These are phyloP conservation scores for Ciconia stormi DNA, from an alignment of 2,113 vertebrate genomes.

Conservation along the genomic window DNA sequence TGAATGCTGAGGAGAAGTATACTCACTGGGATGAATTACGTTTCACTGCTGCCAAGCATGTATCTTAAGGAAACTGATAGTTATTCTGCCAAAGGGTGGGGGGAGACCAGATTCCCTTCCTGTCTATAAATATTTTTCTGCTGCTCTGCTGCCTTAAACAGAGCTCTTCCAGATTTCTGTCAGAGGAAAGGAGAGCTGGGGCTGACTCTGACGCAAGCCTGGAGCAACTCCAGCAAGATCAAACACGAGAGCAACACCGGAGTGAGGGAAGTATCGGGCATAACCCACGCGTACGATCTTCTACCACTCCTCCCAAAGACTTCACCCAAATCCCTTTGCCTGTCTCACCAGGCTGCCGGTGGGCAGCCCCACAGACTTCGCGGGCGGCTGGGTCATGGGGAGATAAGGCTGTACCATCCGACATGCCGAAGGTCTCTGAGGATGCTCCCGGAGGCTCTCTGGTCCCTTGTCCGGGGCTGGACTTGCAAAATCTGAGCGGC, in stretches of 20 bases:
- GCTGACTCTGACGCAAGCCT: not conserved
- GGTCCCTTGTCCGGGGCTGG: not conserved
- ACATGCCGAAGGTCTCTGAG: accelerated
- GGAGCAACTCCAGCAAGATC: not conserved
- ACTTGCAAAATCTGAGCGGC: not conserved
- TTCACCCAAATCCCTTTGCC: not conserved
- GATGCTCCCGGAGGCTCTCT: not conserved
- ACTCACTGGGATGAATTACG: not conserved
- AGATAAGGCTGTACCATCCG: accelerated
- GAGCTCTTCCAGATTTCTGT: slow-evolving; percentile 35
- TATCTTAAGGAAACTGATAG: slow-evolving; percentile 25
- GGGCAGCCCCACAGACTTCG: not conserved
- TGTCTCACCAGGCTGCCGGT: not conserved
- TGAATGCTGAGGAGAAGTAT: not conserved
- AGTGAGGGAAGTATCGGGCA: not conserved
- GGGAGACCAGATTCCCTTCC: slow-evolving; percentile 28
- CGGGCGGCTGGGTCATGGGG: accelerated
- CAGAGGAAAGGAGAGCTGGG: not conserved
- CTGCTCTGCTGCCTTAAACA: not conserved
- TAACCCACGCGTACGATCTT: accelerated
- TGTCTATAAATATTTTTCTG: slow-evolving; percentile 10
- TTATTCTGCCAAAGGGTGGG: slow-evolving; percentile 50
- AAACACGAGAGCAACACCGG: not conserved
- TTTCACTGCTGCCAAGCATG: not conserved
- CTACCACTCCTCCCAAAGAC: not conserved